Evolutionary conservation across 1,140 invertebrate species (phyloP).

Genomic region (Fragariocoptes setiger): DNA sequence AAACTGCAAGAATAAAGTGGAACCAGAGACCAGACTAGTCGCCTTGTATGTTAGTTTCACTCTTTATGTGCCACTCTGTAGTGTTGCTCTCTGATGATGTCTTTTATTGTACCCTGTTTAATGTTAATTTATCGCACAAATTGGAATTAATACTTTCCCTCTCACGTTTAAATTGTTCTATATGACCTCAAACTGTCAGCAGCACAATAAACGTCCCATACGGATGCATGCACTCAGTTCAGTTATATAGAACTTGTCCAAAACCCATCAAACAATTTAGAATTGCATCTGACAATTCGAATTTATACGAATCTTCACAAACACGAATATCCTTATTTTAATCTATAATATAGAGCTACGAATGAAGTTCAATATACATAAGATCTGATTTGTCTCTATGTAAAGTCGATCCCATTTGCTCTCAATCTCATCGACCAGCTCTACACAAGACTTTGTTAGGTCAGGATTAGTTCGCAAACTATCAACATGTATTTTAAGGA

Average conservation of each 20-base stretch:
- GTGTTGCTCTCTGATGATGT: slow-evolving; percentile 13
- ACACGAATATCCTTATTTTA: slow-evolving; percentile 8
- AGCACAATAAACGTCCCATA: too few species aligned
- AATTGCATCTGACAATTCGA: slow-evolving; percentile 9
- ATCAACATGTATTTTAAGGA: slow-evolving; percentile 45
- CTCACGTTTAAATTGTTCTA: too few species aligned
- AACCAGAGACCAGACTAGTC: too few species aligned
- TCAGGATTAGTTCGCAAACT: slow-evolving; percentile 13
- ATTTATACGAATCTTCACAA: background rate
- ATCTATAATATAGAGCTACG: slow-evolving; percentile 14
- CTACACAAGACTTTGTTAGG: slow-evolving; percentile 23
- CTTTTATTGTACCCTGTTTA: slow-evolving; percentile 21
- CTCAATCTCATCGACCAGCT: slow-evolving; percentile 24
- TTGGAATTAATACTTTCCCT: too few species aligned
- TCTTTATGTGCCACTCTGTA: background rate
- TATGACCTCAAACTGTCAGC: too few species aligned
- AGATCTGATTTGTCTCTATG: slow-evolving; percentile 34
- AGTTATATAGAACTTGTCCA: too few species aligned
- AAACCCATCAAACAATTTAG: slow-evolving; percentile 17
- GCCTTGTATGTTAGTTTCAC: background rate
- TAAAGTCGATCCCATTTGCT: slow-evolving; percentile 32
- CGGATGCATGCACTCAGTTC: too few species aligned
- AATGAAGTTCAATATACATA: slow-evolving; percentile 27
- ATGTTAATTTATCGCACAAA: slow-evolving; percentile 27
- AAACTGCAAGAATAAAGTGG: too few species aligned